Conservation (phyloP, 2,797 vertebrate species). For the Xerus rutilus region DNA sequence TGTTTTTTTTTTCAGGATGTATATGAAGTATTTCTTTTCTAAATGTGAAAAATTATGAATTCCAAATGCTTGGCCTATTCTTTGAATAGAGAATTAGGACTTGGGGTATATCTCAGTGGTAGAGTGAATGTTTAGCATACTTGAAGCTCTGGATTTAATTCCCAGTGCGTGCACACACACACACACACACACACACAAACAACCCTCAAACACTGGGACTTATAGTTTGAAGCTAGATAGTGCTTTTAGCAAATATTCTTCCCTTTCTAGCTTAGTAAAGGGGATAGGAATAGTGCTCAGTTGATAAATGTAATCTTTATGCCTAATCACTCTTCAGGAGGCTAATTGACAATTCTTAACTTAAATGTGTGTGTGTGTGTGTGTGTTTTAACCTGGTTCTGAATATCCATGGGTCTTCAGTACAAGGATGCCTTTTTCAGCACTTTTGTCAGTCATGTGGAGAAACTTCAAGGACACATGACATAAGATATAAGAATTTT, state of each 20-base stretch:
- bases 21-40: constrained; percentile 1
- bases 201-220: background rate
- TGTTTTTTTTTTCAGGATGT: background rate
- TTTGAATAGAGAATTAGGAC: background rate
- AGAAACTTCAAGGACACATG: constrained; percentile 43
- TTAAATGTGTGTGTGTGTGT: background rate
- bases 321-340: background rate
- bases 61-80: background rate
- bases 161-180: too few species aligned
- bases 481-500: constrained; percentile 24
- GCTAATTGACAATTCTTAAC: constrained; percentile 25
- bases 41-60: background rate
- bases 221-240: background rate
- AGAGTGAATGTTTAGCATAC: background rate
- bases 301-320: constrained; percentile 39
- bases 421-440: background rate
- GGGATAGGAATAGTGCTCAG: background rate
- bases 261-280: constrained; percentile 22
- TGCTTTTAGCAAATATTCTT: background rate
- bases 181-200: too few species aligned
- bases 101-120: background rate
- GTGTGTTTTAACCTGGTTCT: background rate
- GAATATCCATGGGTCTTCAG: background rate
- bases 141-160: background rate
- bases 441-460: background rate